phyloP scores from a whole-genome alignment of 2,888 invertebrate genomes.

The Omphaloscelis lunosa region DNA sequence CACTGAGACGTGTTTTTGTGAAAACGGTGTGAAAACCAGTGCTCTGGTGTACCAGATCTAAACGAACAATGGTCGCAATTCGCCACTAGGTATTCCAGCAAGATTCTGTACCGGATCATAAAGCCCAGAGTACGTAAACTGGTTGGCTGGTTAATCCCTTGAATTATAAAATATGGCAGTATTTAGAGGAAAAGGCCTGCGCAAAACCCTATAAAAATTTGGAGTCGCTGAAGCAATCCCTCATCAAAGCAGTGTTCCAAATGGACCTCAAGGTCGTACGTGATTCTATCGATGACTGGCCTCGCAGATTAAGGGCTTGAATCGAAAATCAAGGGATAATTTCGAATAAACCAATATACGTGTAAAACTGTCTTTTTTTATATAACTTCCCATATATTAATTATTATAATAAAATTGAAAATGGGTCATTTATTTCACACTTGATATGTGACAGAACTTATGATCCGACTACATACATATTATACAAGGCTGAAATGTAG shows the following conservation, averaged over 20 bases:
- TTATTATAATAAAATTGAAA: background rate
- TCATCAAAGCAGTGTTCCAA: background rate
- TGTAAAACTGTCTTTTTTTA: background rate
- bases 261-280: background rate
- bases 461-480: background rate
- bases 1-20: too few species aligned
- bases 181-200: too few species aligned
- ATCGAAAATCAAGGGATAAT: background rate
- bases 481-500: constrained; percentile 11
- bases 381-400: background rate
- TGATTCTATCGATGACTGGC: background rate
- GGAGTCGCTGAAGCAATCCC: background rate
- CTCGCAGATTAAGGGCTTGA: background rate
- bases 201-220: too few species aligned
- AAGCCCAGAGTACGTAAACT: too few species aligned
- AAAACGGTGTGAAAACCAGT: background rate
- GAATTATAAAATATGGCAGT: too few species aligned
- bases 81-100: too few species aligned
- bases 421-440: background rate
- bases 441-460: background rate
- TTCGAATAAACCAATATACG: too few species aligned
- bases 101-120: too few species aligned
- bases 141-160: too few species aligned
- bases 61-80: too few species aligned
- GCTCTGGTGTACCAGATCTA: too few species aligned